These are phyloP conservation scores for Amphiprion ocellaris DNA, from an alignment of 2,113 vertebrate genomes.

Conservation along the genomic window DNA sequence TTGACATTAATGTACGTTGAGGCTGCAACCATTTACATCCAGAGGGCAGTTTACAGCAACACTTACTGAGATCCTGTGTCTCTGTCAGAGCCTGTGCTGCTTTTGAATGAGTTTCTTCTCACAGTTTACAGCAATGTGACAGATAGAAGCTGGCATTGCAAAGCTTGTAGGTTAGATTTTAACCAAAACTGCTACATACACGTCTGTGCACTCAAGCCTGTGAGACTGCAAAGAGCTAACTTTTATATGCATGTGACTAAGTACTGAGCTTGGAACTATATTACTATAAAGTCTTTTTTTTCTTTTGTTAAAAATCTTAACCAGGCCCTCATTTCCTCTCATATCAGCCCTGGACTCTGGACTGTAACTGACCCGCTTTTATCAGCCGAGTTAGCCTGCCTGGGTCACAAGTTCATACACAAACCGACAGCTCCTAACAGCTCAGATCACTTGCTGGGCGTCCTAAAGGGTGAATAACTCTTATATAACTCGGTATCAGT, in stretches of 20 bases:
- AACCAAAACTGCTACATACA: slow-evolving; percentile 27
- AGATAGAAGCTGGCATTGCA: slow-evolving; percentile 29
- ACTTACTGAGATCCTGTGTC: neutral
- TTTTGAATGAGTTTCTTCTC: neutral
- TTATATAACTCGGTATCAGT: slow-evolving; percentile 35
- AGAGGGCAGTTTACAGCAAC: neutral
- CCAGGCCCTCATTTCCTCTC: slow-evolving; percentile 7
- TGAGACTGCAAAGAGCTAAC: neutral
- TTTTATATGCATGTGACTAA: slow-evolving; percentile 18
- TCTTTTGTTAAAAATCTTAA: slow-evolving; percentile 34
- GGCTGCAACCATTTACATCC: neutral
- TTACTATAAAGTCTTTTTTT: slow-evolving; percentile 5
- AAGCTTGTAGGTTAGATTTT: slow-evolving; percentile 39
- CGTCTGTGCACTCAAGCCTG: neutral
- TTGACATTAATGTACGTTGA: slow-evolving; percentile 12
- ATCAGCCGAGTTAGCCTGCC: slow-evolving; percentile 20
- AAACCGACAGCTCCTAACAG: slow-evolving; percentile 1
- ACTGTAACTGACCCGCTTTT: slow-evolving; percentile 20
- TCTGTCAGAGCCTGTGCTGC: neutral
- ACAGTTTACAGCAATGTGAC: slow-evolving; percentile 4
- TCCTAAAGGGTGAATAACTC: neutral
- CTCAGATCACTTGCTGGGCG: neutral
- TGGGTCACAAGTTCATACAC: slow-evolving; percentile 18
- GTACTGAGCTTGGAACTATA: slow-evolving; percentile 29
- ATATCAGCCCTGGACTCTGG: slow-evolving; percentile 52